Conservation (phyloP, 2,888 invertebrate genomes). For the Corbicula japonica region DNA sequence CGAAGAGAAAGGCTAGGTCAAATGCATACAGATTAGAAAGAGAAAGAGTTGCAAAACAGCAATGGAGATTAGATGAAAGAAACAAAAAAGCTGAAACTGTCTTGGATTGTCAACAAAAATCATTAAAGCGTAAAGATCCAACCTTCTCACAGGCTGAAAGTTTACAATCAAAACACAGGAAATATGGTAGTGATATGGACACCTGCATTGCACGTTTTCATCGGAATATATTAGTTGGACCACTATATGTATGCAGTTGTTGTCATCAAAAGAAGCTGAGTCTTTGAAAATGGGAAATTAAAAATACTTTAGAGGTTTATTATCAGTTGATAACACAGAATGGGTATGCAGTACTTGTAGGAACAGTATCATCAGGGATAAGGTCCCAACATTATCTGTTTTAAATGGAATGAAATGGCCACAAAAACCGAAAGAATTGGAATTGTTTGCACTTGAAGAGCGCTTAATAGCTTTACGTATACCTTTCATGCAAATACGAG, state of each 20-base stretch:
- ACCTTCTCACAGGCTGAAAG: not conserved
- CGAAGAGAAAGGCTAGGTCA: slow-evolving; percentile 7
- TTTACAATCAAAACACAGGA: slow-evolving; percentile 7
- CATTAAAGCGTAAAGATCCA: slow-evolving; percentile 19
- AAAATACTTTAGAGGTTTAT: not conserved
- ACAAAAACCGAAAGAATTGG: slow-evolving; percentile 47
- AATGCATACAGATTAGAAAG: not conserved
- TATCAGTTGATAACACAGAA: slow-evolving; percentile 18
- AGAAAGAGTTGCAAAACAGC: slow-evolving; percentile 6
- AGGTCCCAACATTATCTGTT: slow-evolving; percentile 49
- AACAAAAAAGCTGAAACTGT: slow-evolving; percentile 18
- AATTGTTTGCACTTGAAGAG: slow-evolving; percentile 59
- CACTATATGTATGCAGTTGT: slow-evolving; percentile 13
- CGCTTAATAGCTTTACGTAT: slow-evolving; percentile 57
- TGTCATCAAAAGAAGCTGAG: slow-evolving; percentile 13
- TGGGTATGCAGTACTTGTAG: slow-evolving; percentile 16
- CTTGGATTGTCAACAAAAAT: slow-evolving; percentile 1
- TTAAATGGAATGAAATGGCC: slow-evolving; percentile 63
- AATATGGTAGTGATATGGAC: slow-evolving; percentile 8
- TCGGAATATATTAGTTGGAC: not conserved
- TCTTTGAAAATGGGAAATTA: not conserved
- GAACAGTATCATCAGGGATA: slow-evolving; percentile 9
- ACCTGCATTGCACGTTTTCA: slow-evolving; percentile 6
- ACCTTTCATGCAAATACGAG: slow-evolving; percentile 58
- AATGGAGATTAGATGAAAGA: slow-evolving; percentile 8